Evolutionary conservation across 2,113 vertebrate species (phyloP).

Genomic region (Trogon melanurus): DNA sequence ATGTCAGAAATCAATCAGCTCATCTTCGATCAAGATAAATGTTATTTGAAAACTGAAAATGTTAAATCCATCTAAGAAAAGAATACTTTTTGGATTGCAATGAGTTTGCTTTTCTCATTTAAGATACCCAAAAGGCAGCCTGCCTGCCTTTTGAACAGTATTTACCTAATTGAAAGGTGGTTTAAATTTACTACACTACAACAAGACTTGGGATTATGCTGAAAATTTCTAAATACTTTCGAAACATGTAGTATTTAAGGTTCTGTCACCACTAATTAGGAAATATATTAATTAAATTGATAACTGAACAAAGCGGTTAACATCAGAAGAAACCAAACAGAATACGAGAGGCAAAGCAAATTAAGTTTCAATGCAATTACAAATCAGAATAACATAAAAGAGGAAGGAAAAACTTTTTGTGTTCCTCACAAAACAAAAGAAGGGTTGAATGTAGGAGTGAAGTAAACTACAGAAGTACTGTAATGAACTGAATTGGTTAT

Average conservation of each 20-base stretch:
- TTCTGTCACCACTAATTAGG: not conserved
- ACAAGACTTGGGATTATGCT: not conserved
- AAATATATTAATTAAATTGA: conserved; percentile 45
- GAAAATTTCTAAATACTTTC: not conserved
- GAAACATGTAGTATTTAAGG: not conserved
- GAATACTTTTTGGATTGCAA: fast-evolving
- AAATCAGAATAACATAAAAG: not conserved
- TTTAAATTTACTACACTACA: not conserved
- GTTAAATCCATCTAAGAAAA: not conserved
- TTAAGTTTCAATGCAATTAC: conserved; percentile 38
- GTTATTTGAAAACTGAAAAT: not conserved
- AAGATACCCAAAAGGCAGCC: not conserved
- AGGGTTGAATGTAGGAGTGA: not conserved
- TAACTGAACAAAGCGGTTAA: conserved; percentile 46
- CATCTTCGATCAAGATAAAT: not conserved
- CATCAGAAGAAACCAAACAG: conserved; percentile 24
- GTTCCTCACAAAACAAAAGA: not conserved
- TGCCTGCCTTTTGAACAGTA: not conserved
- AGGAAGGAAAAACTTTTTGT: not conserved
- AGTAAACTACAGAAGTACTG: not conserved
- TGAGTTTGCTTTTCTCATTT: not conserved
- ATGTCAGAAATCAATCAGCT: not conserved
- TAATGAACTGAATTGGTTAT: not conserved
- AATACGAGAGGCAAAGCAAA: not conserved
- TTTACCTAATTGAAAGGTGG: not conserved